Conservation (phyloP, 2,113 vertebrate species). For the Trinectes maculatus region DNA sequence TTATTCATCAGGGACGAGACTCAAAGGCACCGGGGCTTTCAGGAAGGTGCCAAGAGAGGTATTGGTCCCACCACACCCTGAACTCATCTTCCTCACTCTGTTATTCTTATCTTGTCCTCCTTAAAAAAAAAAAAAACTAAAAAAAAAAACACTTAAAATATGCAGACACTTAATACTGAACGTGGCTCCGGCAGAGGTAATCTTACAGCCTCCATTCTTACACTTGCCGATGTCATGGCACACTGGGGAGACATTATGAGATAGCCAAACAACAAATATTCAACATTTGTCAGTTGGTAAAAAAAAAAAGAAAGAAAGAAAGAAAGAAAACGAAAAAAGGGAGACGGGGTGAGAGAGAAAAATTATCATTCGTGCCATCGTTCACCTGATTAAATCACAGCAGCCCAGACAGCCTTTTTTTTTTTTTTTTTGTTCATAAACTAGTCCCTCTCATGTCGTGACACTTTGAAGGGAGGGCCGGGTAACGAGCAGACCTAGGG, state of each 20-base stretch:
- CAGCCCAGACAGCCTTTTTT: constrained; percentile 62
- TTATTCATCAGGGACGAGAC: constrained; percentile 79
- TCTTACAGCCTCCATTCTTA: constrained; percentile 27
- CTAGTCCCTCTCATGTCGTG: constrained; percentile 78
- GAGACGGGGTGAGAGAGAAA: too few relatives aligned
- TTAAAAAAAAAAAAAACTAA: too few relatives aligned
- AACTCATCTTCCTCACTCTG: constrained; percentile 23
- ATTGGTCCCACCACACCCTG: constrained; percentile 22
- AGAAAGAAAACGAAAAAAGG: not conserved
- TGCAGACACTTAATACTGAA: constrained; percentile 11
- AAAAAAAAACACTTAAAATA: constrained; percentile 44
- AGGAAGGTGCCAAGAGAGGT: constrained; percentile 41
- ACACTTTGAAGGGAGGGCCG: constrained; percentile 68
- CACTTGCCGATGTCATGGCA: constrained; percentile 33
- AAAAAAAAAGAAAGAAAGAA: constrained; percentile 49
- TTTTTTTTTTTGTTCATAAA: constrained; percentile 81
- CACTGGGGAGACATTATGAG: constrained; percentile 26
- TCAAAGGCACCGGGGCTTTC: constrained; percentile 66
- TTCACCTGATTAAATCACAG: constrained; percentile 82
- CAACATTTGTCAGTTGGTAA: constrained; percentile 45
- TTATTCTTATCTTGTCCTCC: constrained; percentile 30
- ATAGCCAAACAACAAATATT: constrained; percentile 40
- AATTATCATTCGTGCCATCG: constrained; percentile 51
- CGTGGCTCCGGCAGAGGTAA: constrained; percentile 21
- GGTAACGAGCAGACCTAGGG: constrained; percentile 80